Base-by-base conservation (phyloP, 2,113 vertebrate genomes). In the Microcebus griseorufus region DNA sequence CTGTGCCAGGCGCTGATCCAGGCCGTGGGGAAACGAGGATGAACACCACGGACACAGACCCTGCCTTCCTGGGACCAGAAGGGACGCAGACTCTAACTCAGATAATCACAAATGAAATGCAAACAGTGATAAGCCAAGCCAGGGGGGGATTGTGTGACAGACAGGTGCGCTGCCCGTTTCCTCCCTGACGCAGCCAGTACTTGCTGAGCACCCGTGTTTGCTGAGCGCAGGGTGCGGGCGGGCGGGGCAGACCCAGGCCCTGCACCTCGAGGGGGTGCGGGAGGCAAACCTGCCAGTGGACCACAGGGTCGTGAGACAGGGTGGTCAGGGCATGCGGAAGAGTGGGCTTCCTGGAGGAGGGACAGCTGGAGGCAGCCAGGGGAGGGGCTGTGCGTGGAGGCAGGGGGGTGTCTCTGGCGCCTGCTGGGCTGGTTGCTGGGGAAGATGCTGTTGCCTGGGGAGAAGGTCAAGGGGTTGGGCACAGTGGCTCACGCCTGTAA, bases 121-220 rank as follows among this genome's bases (percentile, higher is more conserved):
- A 34, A 32, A 6, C 2, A 9, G 48, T 1, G 7, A 4, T 4
- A 1, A 39, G 76, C 1, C 0, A 5, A 3, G 0, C 27, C 58
- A 39, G 51, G 69, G 64, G 9, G 53, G 17, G 53, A 17, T 6
- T 55, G 53, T 18, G 13, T 53, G 51, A 53, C 16, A 8, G 17
- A 55, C 16, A 9, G 16, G 0, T 0, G n/a, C 14, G 51, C 16
- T 25, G 14, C 51, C 78, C 39, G 70, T 9, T 42, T n/a, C 5
- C 58, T 25, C 4, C 53, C 16, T 45, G 9, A 37, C 27, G 34
- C 29, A 3, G 48, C 39, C n/a, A 18, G 0, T 7, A 29, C n/a
- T 45, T 37, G 13, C 1, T 7, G 69, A 92, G 39, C 39, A 32
- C 27, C 22, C 10, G 0, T 4, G 25, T 64, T 13, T 8, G 20